phyloP scores from a whole-genome alignment of 2,113 vertebrate genomes.

The Xenopus borealis region DNA sequence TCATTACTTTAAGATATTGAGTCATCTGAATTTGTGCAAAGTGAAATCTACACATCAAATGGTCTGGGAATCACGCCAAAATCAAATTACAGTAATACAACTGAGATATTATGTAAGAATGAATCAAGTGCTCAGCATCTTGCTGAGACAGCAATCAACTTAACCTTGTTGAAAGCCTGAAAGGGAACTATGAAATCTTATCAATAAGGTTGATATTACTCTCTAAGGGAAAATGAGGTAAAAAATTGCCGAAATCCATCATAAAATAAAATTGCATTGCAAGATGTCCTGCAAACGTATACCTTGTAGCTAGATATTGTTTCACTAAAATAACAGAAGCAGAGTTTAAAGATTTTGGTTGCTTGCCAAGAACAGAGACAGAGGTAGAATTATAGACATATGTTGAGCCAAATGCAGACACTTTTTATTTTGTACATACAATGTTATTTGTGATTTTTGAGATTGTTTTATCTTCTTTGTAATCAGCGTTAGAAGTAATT shows the following conservation, averaged over 20 bases:
- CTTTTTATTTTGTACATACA: too few species aligned
- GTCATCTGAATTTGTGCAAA: slow-evolving; percentile 53
- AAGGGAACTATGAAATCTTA: slow-evolving; percentile 64
- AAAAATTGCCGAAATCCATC: slow-evolving; percentile 64
- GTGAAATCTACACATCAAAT: slow-evolving; percentile 50
- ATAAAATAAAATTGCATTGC: slow-evolving; percentile 54
- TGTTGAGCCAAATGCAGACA: too few species aligned
- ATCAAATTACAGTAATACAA: slow-evolving; percentile 66
- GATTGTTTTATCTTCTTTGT: too few species aligned
- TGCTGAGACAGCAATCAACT: slow-evolving; percentile 68
- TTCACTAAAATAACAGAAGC: slow-evolving; percentile 49
- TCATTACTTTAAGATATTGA: slow-evolving; percentile 54
- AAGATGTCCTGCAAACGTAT: slow-evolving; percentile 51
- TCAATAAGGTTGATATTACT: slow-evolving; percentile 60
- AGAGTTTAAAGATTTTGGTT: slow-evolving; percentile 43
- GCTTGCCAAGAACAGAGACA: slow-evolving; percentile 22
- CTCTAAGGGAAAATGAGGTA: slow-evolving; percentile 60
- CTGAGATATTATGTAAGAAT: slow-evolving; percentile 64
- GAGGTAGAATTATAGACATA: background rate
- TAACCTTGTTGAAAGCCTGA: slow-evolving; percentile 66
- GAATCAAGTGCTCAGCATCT: slow-evolving; percentile 64
- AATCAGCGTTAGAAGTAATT: too few species aligned
- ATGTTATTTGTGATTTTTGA: too few species aligned
- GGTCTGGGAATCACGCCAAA: slow-evolving; percentile 65
- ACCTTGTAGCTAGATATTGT: slow-evolving; percentile 55